phyloP scores from a whole-genome alignment of 2,888 invertebrate genomes.

The Oligia strigilis region DNA sequence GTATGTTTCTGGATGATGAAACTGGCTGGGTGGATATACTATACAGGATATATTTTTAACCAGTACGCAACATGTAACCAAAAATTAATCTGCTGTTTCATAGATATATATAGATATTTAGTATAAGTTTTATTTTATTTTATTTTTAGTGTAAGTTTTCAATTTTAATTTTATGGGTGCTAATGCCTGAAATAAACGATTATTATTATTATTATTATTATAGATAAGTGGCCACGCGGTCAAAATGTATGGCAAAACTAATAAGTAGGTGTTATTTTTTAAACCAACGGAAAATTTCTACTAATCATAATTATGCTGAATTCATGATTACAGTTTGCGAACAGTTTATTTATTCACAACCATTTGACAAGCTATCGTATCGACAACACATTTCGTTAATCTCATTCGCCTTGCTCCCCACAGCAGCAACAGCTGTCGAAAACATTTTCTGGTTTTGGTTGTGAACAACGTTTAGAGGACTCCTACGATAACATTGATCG shows the following conservation, averaged over 20 bases:
- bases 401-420: neutral
- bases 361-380: neutral
- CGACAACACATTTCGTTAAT: neutral
- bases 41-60: neutral
- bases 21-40: neutral
- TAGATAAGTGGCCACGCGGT: too few relatives aligned
- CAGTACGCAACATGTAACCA: too few relatives aligned
- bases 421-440: neutral
- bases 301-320: neutral
- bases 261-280: too few relatives aligned
- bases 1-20: conserved; percentile 12
- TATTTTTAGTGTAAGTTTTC: too few relatives aligned
- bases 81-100: too few relatives aligned
- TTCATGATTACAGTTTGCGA: neutral
- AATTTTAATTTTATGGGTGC: too few relatives aligned
- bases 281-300: too few relatives aligned
- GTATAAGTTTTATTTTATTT: too few relatives aligned
- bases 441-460: neutral
- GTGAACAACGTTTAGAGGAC: neutral
- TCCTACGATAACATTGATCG: neutral
- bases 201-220: too few relatives aligned
- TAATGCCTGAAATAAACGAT: too few relatives aligned
- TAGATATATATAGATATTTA: too few relatives aligned
- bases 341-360: neutral
- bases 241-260: too few relatives aligned